phyloP scores from a whole-genome alignment of 2,888 invertebrate genomes.

The Deroplatys truncata region DNA sequence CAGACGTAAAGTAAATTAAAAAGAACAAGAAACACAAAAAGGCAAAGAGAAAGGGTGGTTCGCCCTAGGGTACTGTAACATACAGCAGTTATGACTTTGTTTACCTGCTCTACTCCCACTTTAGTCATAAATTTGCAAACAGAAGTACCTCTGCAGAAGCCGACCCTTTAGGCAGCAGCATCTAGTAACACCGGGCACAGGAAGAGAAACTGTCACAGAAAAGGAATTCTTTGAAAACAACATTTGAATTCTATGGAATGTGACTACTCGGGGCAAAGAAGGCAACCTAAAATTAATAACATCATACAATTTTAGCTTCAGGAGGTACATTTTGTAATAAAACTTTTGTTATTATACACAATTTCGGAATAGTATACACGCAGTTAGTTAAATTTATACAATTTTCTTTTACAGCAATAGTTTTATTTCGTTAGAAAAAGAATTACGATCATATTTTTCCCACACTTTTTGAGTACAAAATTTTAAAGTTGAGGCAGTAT shows the following conservation, averaged over 20 bases:
- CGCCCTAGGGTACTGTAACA: not conserved
- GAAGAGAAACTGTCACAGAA: not conserved
- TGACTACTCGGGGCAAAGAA: too few relatives aligned
- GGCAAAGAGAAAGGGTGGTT: not conserved
- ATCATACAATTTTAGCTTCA: too few relatives aligned
- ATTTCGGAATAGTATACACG: too few relatives aligned
- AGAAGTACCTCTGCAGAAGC: not conserved
- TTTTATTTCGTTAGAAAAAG: too few relatives aligned
- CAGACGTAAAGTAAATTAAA: not conserved
- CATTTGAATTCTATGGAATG: not conserved
- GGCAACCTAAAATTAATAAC: too few relatives aligned
- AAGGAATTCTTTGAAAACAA: not conserved
- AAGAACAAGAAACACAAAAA: not conserved
- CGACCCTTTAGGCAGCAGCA: not conserved
- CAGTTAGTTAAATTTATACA: too few relatives aligned
- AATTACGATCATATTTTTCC: too few relatives aligned
- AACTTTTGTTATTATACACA: too few relatives aligned
- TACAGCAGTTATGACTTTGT: not conserved
- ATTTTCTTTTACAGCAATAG: too few relatives aligned
- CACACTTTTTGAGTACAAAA: too few relatives aligned
- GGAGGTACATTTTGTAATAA: too few relatives aligned
- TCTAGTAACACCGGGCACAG: not conserved
- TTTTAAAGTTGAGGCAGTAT: too few relatives aligned
- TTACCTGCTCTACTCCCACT: not conserved
- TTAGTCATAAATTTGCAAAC: not conserved